phyloP scores from a whole-genome alignment of 2,888 invertebrate genomes.

The Melipona beecheii region DNA sequence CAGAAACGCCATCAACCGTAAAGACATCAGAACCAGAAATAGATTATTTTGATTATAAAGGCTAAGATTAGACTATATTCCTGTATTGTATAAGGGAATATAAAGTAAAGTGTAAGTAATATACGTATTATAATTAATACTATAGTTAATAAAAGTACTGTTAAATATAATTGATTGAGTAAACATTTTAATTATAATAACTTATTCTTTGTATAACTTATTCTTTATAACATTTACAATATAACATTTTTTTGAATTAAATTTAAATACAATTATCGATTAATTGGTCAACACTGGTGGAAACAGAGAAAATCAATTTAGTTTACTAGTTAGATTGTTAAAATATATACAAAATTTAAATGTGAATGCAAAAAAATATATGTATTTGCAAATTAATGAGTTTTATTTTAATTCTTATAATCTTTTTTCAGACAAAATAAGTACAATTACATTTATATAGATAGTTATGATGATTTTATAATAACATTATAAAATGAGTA shows the following conservation, averaged over 20 bases:
- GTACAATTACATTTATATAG: background rate
- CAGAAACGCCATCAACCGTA: slow-evolving; percentile 64
- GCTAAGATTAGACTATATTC: slow-evolving; percentile 53
- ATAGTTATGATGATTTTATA: background rate
- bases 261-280: background rate
- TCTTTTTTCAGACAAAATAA: slow-evolving; percentile 28
- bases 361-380: background rate
- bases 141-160: slow-evolving; percentile 10
- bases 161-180: slow-evolving; percentile 21
- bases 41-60: slow-evolving; percentile 80
- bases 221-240: slow-evolving; percentile 15
- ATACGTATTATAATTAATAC: slow-evolving; percentile 20
- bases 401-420: slow-evolving; percentile 21
- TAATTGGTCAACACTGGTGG: background rate
- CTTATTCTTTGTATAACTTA: slow-evolving; percentile 25
- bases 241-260: background rate
- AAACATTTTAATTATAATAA: slow-evolving; percentile 25
- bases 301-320: background rate
- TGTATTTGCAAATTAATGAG: background rate
- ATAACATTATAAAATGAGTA: background rate
- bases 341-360: background rate
- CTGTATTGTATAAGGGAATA: slow-evolving; percentile 10
- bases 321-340: background rate
- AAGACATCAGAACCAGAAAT: slow-evolving; percentile 79
- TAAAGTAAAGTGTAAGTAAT: slow-evolving; percentile 32